Percentiles rank a stretch among this genome's conserved stretches.
Evolutionary conservation across 2,113 vertebrate genomes (phyloP).

Genomic region (Mionectes macconnelli): DNA sequence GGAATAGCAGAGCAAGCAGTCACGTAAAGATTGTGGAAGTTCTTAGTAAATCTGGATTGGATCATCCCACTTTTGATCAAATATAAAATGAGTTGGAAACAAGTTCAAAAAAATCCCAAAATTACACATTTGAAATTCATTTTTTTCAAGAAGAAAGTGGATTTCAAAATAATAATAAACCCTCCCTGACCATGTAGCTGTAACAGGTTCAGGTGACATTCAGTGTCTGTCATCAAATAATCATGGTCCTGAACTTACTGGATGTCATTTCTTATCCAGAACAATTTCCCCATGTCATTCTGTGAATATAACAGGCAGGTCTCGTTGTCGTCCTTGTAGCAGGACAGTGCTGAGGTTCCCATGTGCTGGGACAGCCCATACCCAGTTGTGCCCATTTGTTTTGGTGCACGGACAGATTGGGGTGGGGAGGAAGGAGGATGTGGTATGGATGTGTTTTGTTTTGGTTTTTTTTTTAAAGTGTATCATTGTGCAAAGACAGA

Average conservation of each 20-base stretch:
- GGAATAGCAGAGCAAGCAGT: neutral
- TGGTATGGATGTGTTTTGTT: neutral
- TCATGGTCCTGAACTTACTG: neutral
- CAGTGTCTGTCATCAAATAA: neutral
- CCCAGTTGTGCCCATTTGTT: neutral
- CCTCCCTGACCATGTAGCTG: neutral
- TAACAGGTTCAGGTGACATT: neutral
- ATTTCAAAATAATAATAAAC: neutral
- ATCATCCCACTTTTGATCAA: neutral
- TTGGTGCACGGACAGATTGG: neutral
- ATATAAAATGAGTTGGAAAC: neutral
- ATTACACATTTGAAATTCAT: neutral
- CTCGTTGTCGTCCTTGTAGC: neutral
- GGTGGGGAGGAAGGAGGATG: too few relatives aligned
- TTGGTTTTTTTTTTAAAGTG: neutral
- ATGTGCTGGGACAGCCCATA: neutral
- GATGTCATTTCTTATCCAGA: neutral
- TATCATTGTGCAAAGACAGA: neutral
- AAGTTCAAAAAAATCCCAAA: neutral
- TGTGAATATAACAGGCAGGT: rapidly evolving
- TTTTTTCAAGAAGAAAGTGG: neutral
- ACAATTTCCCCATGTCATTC: neutral
- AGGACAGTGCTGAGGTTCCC: neutral
- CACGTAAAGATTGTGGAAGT: neutral
- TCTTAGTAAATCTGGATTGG: neutral